Conservation (phyloP, 2,797 vertebrate species). For the Intellagama lesueurii region DNA sequence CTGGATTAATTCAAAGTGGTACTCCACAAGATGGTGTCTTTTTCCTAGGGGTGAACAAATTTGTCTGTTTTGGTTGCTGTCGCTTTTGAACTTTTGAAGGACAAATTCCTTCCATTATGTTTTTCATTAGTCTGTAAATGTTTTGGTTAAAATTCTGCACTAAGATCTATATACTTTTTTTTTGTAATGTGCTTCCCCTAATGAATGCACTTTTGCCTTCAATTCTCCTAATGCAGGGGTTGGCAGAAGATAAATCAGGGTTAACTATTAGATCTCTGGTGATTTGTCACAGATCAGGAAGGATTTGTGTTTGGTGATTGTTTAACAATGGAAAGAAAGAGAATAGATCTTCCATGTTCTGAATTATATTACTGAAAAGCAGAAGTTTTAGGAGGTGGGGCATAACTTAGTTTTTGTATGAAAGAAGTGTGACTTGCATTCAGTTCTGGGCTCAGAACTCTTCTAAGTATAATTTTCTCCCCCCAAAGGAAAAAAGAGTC, state of each 20-base stretch:
- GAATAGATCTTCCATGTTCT: background rate
- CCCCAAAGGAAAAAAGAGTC: too few relatives aligned
- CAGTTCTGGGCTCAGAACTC: background rate
- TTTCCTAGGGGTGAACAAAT: background rate
- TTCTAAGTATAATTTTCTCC: too few relatives aligned
- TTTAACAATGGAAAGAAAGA: background rate
- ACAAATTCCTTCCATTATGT: background rate
- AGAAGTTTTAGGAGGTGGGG: background rate
- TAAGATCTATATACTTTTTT: background rate
- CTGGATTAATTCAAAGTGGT: background rate
- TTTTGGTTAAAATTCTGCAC: background rate
- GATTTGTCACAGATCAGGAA: background rate
- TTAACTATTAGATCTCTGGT: background rate
- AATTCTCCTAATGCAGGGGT: background rate
- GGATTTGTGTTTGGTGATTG: background rate
- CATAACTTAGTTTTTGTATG: background rate
- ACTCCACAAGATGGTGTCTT: background rate
- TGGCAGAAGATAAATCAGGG: background rate
- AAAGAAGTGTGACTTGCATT: background rate
- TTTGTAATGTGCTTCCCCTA: background rate
- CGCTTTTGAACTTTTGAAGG: background rate
- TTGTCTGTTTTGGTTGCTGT: background rate
- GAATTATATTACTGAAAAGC: background rate
- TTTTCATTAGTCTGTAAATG: background rate
- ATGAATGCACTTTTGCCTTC: background rate